Base-by-base conservation (phyloP, 1,140 invertebrate species). In the Drosophila teissieri region DNA sequence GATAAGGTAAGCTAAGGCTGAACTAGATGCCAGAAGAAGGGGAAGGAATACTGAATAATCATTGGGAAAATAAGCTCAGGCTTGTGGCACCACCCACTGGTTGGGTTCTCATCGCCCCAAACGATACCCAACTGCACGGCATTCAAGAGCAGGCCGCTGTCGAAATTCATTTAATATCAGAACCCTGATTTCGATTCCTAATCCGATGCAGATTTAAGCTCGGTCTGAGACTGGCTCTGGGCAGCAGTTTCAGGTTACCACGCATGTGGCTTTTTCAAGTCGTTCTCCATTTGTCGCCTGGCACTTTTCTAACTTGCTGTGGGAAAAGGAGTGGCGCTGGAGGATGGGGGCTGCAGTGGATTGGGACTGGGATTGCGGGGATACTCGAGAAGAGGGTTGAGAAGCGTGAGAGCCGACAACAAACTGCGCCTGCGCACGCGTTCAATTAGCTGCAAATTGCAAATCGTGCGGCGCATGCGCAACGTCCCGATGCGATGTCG, bases 391-490 rank as follows among this genome's bases (percentile, higher is more conserved):
- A 56, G 68, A 48, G 42, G 68, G 45, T 36, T 52, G 57, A 49
- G 60, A 62, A 81, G 78, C 78, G 62, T 69, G 69, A 78, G 73
- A 68, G 57, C 36, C 70, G 80, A 69, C 61, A 74, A 90, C 80
- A 81, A 89, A 89, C 78, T 89, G 85, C 80, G 85, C 70, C 56
- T 76, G 85, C 81, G 81, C 85, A 89, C 85, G 85, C 85, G 85
- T 89, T 90, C 85, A 89, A 89, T 89, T 88, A 88, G 83, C 83
- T 81, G 83, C 83, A 88, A 88, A 88, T 82, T 88, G 83, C 83
- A 88, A 85, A 88, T 88, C 79, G 83, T 86, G 83, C 83, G 76
- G 83, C 80, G 80, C 85, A 85, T 86, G 78, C 74, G 83, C 78
- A 86, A 85, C 77, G 84, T 83, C 77, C 80, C 65, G 55, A 70